Conservation (phyloP, 2,888 invertebrate genomes). For the Standfussiana lucernea region DNA sequence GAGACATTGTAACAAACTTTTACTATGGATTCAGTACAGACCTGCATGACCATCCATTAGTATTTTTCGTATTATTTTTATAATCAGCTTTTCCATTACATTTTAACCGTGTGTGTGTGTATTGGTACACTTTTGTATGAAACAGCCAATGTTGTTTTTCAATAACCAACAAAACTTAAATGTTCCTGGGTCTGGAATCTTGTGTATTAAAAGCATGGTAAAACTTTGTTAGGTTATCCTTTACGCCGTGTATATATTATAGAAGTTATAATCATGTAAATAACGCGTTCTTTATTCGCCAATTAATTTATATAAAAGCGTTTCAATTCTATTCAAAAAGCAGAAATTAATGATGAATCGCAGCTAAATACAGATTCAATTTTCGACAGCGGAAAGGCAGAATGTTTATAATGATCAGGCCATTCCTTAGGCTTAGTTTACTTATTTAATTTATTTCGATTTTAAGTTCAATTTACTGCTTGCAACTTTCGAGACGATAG, state of each 20-base stretch:
- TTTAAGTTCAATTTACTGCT: slow-evolving; percentile 21
- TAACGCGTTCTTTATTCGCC: slow-evolving; percentile 30
- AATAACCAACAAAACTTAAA: neutral
- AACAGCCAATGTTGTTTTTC: neutral
- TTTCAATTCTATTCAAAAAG: slow-evolving; percentile 46
- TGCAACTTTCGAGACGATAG: neutral
- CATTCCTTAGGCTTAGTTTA: slow-evolving; percentile 19
- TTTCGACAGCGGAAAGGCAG: slow-evolving; percentile 25
- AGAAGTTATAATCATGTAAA: slow-evolving; percentile 55
- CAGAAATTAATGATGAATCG: slow-evolving; percentile 29
- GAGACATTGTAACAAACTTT: neutral
- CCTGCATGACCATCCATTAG: neutral
- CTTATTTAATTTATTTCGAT: neutral
- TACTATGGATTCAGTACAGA: neutral
- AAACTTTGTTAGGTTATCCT: neutral
- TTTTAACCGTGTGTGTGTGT: neutral
- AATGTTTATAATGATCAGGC: slow-evolving; percentile 28
- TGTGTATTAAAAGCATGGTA: neutral
- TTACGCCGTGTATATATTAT: slow-evolving; percentile 19
- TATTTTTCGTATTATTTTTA: neutral
- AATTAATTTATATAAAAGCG: slow-evolving; percentile 28
- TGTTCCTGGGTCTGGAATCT: neutral
- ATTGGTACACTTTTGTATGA: neutral
- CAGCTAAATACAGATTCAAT: slow-evolving; percentile 23
- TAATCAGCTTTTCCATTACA: neutral